Conservation (phyloP, 2,888 invertebrate genomes). For the Cheilosia grossa region DNA sequence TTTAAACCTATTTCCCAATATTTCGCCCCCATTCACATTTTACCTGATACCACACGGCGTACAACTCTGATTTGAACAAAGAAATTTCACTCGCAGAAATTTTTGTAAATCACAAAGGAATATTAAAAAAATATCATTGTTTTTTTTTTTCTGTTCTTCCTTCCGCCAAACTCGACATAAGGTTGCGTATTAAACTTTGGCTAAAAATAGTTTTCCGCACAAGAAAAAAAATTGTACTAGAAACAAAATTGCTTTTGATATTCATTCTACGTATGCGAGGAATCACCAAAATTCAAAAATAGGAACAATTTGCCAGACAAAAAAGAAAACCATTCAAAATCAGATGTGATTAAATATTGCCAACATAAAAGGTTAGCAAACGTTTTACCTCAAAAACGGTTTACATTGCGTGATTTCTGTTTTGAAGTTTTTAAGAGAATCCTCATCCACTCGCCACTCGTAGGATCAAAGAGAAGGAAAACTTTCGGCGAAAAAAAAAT, state of each 20-base stretch:
- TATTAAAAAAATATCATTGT: background rate
- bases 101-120: conserved; percentile 34
- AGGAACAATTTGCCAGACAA: background rate
- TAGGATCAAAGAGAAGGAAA: conserved; percentile 35
- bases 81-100: background rate
- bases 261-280: conserved; percentile 23
- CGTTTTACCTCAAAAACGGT: background rate
- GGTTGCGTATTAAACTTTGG: conserved; percentile 38
- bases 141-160: background rate
- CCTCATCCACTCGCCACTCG: background rate
- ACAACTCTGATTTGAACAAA: conserved; percentile 18
- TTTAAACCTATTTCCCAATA: conserved; percentile 57
- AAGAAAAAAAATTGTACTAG: conserved; percentile 10
- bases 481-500: background rate
- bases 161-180: conserved; percentile 26
- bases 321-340: background rate
- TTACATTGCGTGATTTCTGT: background rate
- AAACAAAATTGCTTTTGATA: conserved; percentile 5
- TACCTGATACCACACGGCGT: conserved; percentile 12
- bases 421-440: conserved; percentile 41
- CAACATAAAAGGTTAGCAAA: background rate
- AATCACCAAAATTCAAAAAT: conserved; percentile 39
- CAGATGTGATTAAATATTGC: background rate
- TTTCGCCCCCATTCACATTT: conserved; percentile 48
- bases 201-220: conserved; percentile 34